Base-by-base conservation (phyloP, 2,113 vertebrate species). In the Ophiodon elongatus region DNA sequence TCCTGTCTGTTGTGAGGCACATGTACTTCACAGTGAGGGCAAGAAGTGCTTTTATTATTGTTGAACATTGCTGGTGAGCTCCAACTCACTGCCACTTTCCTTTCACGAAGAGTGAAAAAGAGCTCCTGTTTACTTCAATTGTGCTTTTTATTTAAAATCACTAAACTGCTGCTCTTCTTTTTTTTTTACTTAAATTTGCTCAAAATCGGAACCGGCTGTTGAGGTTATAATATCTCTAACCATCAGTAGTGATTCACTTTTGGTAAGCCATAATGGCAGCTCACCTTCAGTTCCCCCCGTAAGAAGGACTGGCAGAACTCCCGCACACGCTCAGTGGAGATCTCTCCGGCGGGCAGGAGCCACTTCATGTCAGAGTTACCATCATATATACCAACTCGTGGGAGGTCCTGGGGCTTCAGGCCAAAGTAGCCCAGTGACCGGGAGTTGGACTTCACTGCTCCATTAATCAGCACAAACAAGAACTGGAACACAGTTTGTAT, bases 381-480 rank as follows among this genome's bases (percentile, higher is more conserved):
- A 0, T 96, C 94, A 5, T 97, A 99, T 50, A 98, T 88, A 7
- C 96, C 97, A 9, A 99, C 85, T 35, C 96, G 95, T 0, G 98
- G 98, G 37, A 99, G 94, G 59, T 99, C 96, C 64, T 92, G 79
- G 29, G 94, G 90, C 79, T 95, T 96, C 56, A 99, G 90, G 15
- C 95, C 94, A 80, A 99, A 99, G 93, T 96, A 98, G 0, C 92
- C 92, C 63, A 97, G 66, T 4, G 94, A 91, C 11, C 75, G 94
- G 4, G 76, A 87, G 73, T 97, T 99, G 74, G 92, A 92, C 70
- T 95, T 94, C 35, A 93, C 33, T 2, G 88, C 90, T 45, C 94
- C 96, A 29, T 99, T 96, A 77, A 99, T 90, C 86, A 97, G 89
- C 69, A 99, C 93, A 62, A 99, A 99, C 66, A 99, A 95, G 83